phyloP scores from a whole-genome alignment of 2,888 invertebrate species.

The Eudiplozoon nipponicum region DNA sequence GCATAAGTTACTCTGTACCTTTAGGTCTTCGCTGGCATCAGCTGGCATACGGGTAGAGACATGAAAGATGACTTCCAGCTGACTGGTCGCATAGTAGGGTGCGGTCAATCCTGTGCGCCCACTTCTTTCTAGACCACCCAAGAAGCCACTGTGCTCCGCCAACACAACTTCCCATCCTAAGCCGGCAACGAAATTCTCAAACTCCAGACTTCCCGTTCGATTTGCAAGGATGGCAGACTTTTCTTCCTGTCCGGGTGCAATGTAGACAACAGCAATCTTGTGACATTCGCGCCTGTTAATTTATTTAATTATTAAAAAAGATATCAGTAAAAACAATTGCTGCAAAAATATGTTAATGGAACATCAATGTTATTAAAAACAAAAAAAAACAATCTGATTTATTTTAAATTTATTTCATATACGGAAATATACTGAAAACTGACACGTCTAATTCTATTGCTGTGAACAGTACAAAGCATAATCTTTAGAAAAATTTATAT shows the following conservation, averaged over 20 bases:
- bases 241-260: constrained; percentile 74
- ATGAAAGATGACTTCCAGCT: constrained; percentile 71
- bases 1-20: constrained; percentile 19
- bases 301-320: no score
- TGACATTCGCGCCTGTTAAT: constrained; percentile 26
- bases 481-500: no score
- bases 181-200: constrained; percentile 41
- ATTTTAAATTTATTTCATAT: neutral
- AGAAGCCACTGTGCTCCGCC: constrained; percentile 67
- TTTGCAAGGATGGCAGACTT: constrained; percentile 68
- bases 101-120: constrained; percentile 50
- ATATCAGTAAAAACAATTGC: no score
- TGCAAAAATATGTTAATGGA: constrained; percentile 17
- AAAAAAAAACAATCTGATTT: no score
- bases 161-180: constrained; percentile 41
- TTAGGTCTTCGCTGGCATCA: constrained; percentile 33
- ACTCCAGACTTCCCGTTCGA: constrained; percentile 56
- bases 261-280: constrained; percentile 69
- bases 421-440: neutral
- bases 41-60: constrained; percentile 85
- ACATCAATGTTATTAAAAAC: neutral
- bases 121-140: constrained; percentile 52
- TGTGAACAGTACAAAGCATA: no score
- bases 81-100: constrained; percentile 69
- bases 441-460: no score